Evolutionary conservation across 2,797 vertebrate genomes (phyloP).

Genomic region (Naso thynnoides): DNA sequence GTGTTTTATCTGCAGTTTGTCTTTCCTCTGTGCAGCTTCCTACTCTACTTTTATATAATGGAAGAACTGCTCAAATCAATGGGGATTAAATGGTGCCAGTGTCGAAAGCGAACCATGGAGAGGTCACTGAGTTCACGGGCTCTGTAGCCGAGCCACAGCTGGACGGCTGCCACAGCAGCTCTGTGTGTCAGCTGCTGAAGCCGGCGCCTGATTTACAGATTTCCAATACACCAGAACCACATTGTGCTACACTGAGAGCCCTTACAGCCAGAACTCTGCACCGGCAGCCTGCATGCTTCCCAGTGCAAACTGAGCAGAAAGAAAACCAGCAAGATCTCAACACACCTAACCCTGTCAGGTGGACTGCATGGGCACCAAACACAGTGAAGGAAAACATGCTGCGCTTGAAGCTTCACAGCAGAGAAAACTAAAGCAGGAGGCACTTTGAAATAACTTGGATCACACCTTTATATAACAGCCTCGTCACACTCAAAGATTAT

Average conservation of each 20-base stretch:
- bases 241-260: conserved; percentile 27
- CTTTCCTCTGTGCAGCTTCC: conserved; percentile 5
- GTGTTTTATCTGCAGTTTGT: conserved; percentile 17
- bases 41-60: conserved; percentile 29
- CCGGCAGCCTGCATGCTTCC: conserved; percentile 40
- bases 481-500: neutral
- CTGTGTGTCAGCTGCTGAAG: conserved; percentile 41
- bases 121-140: conserved; percentile 34
- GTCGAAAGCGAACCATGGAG: conserved; percentile 18
- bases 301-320: neutral
- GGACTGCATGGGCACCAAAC: neutral
- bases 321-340: neutral
- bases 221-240: conserved; percentile 52
- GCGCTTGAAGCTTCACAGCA: neutral
- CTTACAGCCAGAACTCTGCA: conserved; percentile 33
- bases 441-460: neutral
- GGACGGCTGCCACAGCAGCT: conserved; percentile 43
- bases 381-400: neutral
- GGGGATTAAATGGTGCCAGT: conserved; percentile 49
- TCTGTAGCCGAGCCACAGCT: conserved; percentile 37
- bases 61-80: conserved; percentile 42
- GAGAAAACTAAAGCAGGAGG: accelerated
- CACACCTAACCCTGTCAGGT: too few species aligned
- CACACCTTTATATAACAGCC: neutral
- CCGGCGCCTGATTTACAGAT: conserved; percentile 56